phyloP scores from a whole-genome alignment of 2,888 invertebrate species.

The Ditula angustiorana region DNA sequence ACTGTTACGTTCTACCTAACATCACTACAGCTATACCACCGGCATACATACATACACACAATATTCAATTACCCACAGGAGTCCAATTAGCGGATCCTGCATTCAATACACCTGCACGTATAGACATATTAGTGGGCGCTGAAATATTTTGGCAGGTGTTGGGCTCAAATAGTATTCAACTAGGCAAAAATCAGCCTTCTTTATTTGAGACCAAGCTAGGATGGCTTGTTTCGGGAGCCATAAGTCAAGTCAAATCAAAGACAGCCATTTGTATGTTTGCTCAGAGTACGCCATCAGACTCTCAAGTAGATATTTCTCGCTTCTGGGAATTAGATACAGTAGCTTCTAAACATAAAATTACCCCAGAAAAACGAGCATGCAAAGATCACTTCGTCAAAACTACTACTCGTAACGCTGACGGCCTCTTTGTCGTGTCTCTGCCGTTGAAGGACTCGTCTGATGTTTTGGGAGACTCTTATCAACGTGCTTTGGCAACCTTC shows the following conservation, averaged over 20 bases:
- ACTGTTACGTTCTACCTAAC: neutral
- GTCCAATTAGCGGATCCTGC: constrained; percentile 10
- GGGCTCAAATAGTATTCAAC: neutral
- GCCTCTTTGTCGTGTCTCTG: too few species aligned
- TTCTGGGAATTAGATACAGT: too few species aligned
- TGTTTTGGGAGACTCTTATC: neutral
- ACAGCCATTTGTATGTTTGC: too few species aligned
- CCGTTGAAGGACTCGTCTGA: neutral
- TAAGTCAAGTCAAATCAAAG: neutral
- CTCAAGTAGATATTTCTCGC: too few species aligned
- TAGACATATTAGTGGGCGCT: neutral
- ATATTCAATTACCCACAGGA: neutral
- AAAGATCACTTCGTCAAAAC: too few species aligned
- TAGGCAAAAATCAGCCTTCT: neutral
- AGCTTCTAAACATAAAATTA: too few species aligned
- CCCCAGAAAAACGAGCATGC: too few species aligned
- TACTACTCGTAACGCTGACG: too few species aligned
- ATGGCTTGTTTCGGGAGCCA: neutral
- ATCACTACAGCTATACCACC: neutral
- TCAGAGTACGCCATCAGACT: too few species aligned
- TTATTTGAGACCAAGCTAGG: neutral
- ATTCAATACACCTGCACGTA: neutral
- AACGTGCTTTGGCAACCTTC: neutral
- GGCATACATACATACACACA: neutral
- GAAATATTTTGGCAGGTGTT: neutral